Evolutionary conservation across 2,113 vertebrate genomes (phyloP).

Genomic region (Chionomys nivalis): DNA sequence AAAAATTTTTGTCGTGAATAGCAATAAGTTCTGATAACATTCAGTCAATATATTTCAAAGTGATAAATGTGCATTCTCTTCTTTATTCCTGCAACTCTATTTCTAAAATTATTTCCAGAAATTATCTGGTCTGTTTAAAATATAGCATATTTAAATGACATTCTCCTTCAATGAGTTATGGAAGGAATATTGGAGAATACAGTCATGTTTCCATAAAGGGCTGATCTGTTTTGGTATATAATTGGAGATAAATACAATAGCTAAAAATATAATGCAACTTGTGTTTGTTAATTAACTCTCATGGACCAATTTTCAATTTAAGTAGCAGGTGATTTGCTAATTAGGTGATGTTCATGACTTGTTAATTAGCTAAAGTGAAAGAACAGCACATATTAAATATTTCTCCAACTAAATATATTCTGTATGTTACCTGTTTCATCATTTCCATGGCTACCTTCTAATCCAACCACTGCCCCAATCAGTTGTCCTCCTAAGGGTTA

Average conservation of each 20-base stretch:
- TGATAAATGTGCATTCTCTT: neutral
- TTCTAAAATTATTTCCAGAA: neutral
- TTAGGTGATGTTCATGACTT: neutral
- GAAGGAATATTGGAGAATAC: neutral
- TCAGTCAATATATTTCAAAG: neutral
- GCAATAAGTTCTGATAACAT: neutral
- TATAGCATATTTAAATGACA: neutral
- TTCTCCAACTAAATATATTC: neutral
- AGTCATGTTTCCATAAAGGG: neutral
- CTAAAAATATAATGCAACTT: neutral
- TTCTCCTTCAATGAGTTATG: neutral
- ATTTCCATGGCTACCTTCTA: neutral
- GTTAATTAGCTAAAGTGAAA: neutral
- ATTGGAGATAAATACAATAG: neutral
- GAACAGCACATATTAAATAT: neutral
- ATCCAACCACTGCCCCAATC: neutral
- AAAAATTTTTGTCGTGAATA: neutral
- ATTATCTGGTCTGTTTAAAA: neutral
- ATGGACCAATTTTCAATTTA: neutral
- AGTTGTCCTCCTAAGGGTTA: neutral
- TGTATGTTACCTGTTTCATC: neutral
- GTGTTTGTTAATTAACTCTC: neutral
- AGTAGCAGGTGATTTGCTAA: neutral
- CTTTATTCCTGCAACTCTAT: neutral
- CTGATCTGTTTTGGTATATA: neutral